Conservation (phyloP, 1,140 invertebrate genomes). For the Diachasma alloeum region DNA sequence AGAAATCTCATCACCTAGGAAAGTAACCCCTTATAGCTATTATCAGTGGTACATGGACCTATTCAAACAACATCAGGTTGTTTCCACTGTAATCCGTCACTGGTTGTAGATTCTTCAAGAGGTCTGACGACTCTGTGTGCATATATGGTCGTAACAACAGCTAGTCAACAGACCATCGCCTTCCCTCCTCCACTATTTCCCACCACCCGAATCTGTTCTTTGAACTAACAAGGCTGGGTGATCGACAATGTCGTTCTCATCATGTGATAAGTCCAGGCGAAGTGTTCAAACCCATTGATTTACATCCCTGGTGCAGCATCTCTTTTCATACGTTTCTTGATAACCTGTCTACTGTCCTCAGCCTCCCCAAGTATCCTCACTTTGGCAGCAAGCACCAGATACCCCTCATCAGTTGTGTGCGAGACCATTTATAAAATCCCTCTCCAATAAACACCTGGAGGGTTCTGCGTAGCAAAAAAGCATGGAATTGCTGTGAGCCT, state of each 20-base stretch:
- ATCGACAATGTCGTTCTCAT: conserved; percentile 90
- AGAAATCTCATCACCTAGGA: conserved; percentile 99
- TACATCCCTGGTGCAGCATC: conserved; percentile 70
- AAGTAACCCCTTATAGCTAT: conserved; percentile 86
- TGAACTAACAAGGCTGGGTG: conserved; percentile 87
- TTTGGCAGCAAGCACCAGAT: conserved; percentile 91
- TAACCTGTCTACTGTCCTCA: conserved; percentile 77
- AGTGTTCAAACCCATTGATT: conserved; percentile 74
- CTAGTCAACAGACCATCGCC: conserved; percentile 94
- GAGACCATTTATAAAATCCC: conserved; percentile 92
- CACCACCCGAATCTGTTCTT: conserved; percentile 94
- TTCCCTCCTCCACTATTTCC: conserved; percentile 99
- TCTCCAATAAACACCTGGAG: conserved; percentile 87
- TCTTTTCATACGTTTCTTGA: conserved; percentile 87
- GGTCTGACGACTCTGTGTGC: conserved; percentile 98
- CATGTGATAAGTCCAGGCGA: conserved; percentile 96
- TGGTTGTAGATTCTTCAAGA: conserved; percentile 94
- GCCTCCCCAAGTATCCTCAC: conserved; percentile 86
- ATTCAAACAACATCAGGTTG: conserved; percentile 86
- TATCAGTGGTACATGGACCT: conserved; percentile 96
- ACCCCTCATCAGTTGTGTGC: conserved; percentile 97
- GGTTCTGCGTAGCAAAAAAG: conserved; percentile 99
- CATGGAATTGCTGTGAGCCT: conserved; percentile 94
- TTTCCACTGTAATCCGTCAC: conserved; percentile 74
- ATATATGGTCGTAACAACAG: conserved; percentile 87